These are phyloP conservation scores for Ovis aries DNA, from an alignment of 2,113 vertebrate genomes.

Conservation along the genomic window DNA sequence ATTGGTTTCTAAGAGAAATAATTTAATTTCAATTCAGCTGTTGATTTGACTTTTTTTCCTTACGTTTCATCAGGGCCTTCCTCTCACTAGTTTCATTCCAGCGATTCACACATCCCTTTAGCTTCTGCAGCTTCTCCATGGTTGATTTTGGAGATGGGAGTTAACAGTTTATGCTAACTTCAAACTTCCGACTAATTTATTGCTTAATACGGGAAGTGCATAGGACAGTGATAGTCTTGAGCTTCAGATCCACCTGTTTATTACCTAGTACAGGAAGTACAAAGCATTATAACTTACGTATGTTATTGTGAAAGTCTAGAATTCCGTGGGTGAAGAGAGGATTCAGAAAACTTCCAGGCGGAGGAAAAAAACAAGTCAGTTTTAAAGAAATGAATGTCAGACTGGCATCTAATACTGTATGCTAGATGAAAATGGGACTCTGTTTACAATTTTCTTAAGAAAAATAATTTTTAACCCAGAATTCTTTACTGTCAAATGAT, in stretches of 20 bases:
- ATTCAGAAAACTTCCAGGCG: not conserved
- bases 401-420: not conserved
- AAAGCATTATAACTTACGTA: not conserved
- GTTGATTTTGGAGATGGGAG: not conserved
- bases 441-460: not conserved
- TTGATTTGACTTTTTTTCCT: not conserved
- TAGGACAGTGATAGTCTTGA: not conserved
- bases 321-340: not conserved
- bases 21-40: not conserved
- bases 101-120: not conserved
- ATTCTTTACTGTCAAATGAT: not conserved
- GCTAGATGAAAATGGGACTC: not conserved
- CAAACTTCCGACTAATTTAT: not conserved
- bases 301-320: not conserved
- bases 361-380: not conserved
- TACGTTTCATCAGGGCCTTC: not conserved
- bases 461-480: not conserved
- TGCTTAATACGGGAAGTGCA: not conserved
- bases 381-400: not conserved
- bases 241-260: not conserved
- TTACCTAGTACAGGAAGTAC: not conserved
- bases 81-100: not conserved
- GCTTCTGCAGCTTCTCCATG: not conserved
- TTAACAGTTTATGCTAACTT: not conserved
- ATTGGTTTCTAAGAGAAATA: not conserved